Evolutionary conservation across 2,797 vertebrate species (phyloP).

Genomic region (Gouania willdenowi): DNA sequence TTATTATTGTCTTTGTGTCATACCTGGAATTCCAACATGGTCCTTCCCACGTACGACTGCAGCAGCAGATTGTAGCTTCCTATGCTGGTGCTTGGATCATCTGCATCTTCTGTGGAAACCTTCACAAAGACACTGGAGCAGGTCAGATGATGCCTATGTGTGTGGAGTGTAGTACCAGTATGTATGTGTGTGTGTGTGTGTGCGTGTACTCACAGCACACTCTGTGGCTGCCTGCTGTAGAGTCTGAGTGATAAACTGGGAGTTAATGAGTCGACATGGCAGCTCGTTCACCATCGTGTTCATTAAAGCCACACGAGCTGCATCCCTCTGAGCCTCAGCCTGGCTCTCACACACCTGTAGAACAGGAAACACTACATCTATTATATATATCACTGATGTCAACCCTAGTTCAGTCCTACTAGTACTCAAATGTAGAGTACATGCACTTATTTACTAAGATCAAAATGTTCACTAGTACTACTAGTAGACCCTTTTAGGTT

Average conservation of each 20-base stretch:
- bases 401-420: too few species aligned
- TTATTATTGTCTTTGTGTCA: too few species aligned
- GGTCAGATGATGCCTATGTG: slow-evolving; percentile 9
- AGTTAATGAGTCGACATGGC: slow-evolving; percentile 81
- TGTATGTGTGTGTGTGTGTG: background rate
- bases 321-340: slow-evolving; percentile 87
- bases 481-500: too few species aligned
- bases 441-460: too few species aligned
- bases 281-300: slow-evolving; percentile 90
- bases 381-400: too few species aligned
- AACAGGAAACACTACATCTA: too few species aligned
- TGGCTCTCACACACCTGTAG: slow-evolving; percentile 82
- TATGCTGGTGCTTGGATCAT: slow-evolving; percentile 84
- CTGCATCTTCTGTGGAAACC: slow-evolving; percentile 80
- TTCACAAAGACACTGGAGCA: slow-evolving; percentile 45
- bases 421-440: too few species aligned
- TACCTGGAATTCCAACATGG: slow-evolving; percentile 93
- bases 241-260: slow-evolving; percentile 84
- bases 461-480: too few species aligned
- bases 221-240: slow-evolving; percentile 80
- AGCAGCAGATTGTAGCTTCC: slow-evolving; percentile 86
- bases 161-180: background rate
- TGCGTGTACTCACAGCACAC: slow-evolving; percentile 75
- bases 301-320: slow-evolving; percentile 88
- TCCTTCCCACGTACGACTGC: slow-evolving; percentile 82